A percentile compares a stretch with the other conserved stretches of the same genome.
These are phyloP conservation scores for Salpingus planirostris DNA, from an alignment of 2,888 invertebrate genomes.

Conservation along the genomic window DNA sequence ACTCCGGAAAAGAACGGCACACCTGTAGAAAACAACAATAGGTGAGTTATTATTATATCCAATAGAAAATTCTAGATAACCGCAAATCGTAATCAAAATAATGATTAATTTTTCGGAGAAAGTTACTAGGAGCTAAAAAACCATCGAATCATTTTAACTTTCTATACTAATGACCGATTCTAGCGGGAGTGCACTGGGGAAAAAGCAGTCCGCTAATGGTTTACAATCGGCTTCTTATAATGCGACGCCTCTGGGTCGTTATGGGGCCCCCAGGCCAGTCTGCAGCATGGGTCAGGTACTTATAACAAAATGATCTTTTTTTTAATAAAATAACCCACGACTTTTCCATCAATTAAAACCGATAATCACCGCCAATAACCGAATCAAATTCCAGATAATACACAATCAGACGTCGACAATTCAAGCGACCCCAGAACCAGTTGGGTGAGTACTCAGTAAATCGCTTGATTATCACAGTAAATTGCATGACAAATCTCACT, in stretches of 20 bases:
- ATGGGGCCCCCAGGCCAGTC: slow-evolving; percentile 53
- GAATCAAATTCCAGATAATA: slow-evolving; percentile 50
- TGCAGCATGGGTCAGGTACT: slow-evolving; percentile 60
- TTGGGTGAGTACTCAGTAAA: slow-evolving; percentile 45
- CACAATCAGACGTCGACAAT: slow-evolving; percentile 49
- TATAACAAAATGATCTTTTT: slow-evolving; percentile 1
- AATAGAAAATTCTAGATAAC: too few relatives aligned
- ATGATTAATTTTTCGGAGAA: too few relatives aligned
- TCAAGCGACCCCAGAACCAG: slow-evolving; percentile 45
- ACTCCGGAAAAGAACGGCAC: slow-evolving; percentile 8
- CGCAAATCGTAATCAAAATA: too few relatives aligned
- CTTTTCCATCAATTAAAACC: too few relatives aligned
- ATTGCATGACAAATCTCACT: not conserved
- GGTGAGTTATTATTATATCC: not conserved
- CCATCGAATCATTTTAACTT: slow-evolving; percentile 18
- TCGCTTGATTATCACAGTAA: not conserved
- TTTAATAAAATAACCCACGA: slow-evolving; percentile 1
- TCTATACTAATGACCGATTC: too few relatives aligned
- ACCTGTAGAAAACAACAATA: slow-evolving; percentile 5
- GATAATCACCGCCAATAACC: slow-evolving; percentile 4
- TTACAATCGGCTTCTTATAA: slow-evolving; percentile 24
- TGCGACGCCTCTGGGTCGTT: slow-evolving; percentile 42
- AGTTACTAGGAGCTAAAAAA: too few relatives aligned
- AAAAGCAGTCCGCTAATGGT: slow-evolving; percentile 35
- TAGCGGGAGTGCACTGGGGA: slow-evolving; percentile 9